Base-by-base conservation (phyloP, 2,888 invertebrate species). In the Agrilus cyanescens region DNA sequence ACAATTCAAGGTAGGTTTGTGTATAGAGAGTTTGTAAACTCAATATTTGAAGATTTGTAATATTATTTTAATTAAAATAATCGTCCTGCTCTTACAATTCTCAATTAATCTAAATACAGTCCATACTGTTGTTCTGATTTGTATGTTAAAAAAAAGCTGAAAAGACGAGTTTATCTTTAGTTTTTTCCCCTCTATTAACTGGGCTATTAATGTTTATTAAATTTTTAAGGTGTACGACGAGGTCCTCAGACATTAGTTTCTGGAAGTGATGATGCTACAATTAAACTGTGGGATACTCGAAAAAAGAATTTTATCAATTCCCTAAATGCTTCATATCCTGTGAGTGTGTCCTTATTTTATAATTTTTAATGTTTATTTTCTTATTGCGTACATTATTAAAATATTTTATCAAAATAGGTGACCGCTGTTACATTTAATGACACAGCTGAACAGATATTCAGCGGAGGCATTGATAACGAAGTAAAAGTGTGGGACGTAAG, bases 401-500 rank as follows among this genome's bases (percentile, higher is more conserved):
- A 25, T 40, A 12, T 10, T 40, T 20, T 37, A 42, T 41, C 12
- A 18, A 30, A 43, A 14, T 47, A 52, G 56, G 64, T 93, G 10
- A 90, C 91, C 0, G 76, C 91, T 0, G 90, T 94, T 0, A 76
- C 88, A 10, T 97, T 97, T 64, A 95, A 87, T 58, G 97, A 98
- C 57, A 95, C 93, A 0, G 84, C 91, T 0, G 97, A 98, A 57
- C 91, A 91, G 65, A 78, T 98, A 3, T 84, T 97, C 48, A 86
- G 87, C 4, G 94, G 88, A 1, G 97, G 98, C 4, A 85, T 99
- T 43, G 98, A 98, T 62, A 98, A 99, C 66, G 88, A 93, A 47
- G 80, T 98, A 7, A 96, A 95, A 75, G 85, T 96, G 0, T 99
- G 97, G 97, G 98, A 99, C 65, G 72, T 95, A 34, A 73, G 97